Percentiles rank a stretch among this genome's conserved stretches.
These are phyloP conservation scores for Mus spretus DNA, from an alignment of 2,797 vertebrate genomes.

Conservation along the genomic window DNA sequence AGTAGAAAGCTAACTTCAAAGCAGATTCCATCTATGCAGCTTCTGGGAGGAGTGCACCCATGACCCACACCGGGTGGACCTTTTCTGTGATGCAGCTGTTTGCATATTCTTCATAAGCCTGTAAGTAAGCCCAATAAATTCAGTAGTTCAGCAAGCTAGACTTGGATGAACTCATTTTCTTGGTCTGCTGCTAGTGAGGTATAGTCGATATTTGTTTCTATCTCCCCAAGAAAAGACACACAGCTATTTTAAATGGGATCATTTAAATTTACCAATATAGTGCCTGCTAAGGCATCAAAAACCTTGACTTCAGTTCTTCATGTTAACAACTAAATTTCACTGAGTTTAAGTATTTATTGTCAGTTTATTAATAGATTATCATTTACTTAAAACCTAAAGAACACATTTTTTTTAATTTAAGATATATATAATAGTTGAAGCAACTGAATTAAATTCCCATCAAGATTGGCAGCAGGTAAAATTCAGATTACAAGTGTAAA, in stretches of 20 bases:
- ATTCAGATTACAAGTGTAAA: neutral
- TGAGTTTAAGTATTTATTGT: neutral
- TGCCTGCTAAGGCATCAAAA: neutral
- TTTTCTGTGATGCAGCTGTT: neutral
- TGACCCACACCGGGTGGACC: neutral
- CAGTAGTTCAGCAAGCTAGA: neutral
- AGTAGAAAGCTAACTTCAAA: neutral
- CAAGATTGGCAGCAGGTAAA: neutral
- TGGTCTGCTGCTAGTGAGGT: neutral
- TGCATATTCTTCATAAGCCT: neutral
- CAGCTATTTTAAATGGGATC: neutral
- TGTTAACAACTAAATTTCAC: conserved; percentile 11
- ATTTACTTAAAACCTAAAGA: conserved; percentile 30
- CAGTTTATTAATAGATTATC: neutral
- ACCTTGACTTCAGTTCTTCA: conserved; percentile 25
- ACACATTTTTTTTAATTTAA: neutral
- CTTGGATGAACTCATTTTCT: neutral
- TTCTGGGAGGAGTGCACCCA: neutral
- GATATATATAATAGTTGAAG: neutral
- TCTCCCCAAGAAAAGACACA: neutral
- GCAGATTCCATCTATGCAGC: neutral
- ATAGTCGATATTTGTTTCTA: neutral
- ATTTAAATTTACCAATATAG: conserved; percentile 2
- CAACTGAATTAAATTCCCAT: neutral
- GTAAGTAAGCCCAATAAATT: neutral